phyloP scores from a whole-genome alignment of 2,888 invertebrate genomes.

The Fabriciana adippe region DNA sequence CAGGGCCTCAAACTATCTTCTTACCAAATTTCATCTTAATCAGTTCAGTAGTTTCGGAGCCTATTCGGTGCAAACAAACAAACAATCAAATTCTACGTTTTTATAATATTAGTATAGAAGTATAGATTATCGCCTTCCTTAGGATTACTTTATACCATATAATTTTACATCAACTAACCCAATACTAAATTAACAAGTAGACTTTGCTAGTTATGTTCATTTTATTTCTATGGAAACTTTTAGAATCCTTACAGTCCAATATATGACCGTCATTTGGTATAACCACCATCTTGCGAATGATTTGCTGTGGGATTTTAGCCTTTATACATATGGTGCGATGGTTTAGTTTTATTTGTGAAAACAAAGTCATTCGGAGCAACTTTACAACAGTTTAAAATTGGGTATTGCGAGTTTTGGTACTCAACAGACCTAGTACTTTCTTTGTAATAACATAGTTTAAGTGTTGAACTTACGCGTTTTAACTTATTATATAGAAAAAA shows the following conservation, averaged over 20 bases:
- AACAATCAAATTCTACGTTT: no score
- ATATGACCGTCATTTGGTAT: constrained; percentile 46
- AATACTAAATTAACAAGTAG: constrained; percentile 29
- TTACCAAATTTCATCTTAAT: no score
- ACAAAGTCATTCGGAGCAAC: constrained; percentile 34
- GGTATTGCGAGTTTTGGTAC: constrained; percentile 57
- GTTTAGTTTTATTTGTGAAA: constrained; percentile 27
- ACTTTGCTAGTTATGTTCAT: constrained; percentile 27
- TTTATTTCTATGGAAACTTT: constrained; percentile 40
- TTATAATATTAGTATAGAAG: no score
- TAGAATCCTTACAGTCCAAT: constrained; percentile 43
- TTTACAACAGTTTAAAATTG: constrained; percentile 62
- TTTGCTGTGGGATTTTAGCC: constrained; percentile 35
- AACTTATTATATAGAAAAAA: not conserved
- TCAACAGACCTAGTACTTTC: constrained; percentile 34
- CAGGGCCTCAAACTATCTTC: no score
- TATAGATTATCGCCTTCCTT: no score
- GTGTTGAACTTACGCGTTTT: constrained; percentile 12
- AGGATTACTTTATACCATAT: no score
- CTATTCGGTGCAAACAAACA: no score
- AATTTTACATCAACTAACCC: not conserved
- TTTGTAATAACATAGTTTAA: constrained; percentile 26
- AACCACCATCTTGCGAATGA: constrained; percentile 30
- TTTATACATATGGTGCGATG: constrained; percentile 39
- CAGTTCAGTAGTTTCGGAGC: no score